Percentiles rank a stretch among this genome's conserved stretches.
Conservation (phyloP, 2,797 vertebrate genomes). For the Phyllotis vaccarum region DNA sequence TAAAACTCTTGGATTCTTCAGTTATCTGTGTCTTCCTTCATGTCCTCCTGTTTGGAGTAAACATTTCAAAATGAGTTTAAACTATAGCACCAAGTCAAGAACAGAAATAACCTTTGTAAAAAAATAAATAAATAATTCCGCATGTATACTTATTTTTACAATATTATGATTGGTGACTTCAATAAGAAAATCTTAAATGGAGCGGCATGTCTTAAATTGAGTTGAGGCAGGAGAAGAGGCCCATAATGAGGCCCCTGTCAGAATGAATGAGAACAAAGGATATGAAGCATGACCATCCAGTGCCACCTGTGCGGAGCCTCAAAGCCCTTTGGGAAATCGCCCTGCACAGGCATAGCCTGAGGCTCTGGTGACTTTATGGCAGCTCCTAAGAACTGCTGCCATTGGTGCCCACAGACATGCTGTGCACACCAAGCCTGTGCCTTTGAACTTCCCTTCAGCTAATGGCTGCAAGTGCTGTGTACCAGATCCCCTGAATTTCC, state of each 20-base stretch:
- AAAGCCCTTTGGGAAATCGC: not conserved
- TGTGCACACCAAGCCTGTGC: not conserved
- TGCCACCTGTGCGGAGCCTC: not conserved
- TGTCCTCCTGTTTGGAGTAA: slow-evolving; percentile 50
- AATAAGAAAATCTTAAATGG: slow-evolving; percentile 65
- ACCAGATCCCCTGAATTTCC: not conserved
- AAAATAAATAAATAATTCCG: not conserved
- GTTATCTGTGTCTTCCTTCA: slow-evolving; percentile 46
- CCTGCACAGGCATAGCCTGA: not conserved
- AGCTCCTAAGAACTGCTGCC: not conserved
- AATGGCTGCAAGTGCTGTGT: not conserved
- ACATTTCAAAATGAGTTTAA: slow-evolving; percentile 68
- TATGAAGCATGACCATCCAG: not conserved
- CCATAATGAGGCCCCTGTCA: slow-evolving; percentile 49
- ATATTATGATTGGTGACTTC: slow-evolving; percentile 71
- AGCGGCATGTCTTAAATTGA: slow-evolving; percentile 58
- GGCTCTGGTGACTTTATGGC: not conserved
- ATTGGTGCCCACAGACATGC: not conserved
- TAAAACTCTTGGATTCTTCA: not conserved
- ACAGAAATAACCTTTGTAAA: slow-evolving; percentile 65
- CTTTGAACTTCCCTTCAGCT: not conserved
- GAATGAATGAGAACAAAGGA: slow-evolving; percentile 9
- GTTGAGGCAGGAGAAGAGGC: slow-evolving; percentile 52
- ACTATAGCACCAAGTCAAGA: slow-evolving; percentile 65
- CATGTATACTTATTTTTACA: slow-evolving; percentile 9